These are phyloP conservation scores for Drosophila lini DNA, from an alignment of 1,140 invertebrate genomes.

Conservation along the genomic window DNA sequence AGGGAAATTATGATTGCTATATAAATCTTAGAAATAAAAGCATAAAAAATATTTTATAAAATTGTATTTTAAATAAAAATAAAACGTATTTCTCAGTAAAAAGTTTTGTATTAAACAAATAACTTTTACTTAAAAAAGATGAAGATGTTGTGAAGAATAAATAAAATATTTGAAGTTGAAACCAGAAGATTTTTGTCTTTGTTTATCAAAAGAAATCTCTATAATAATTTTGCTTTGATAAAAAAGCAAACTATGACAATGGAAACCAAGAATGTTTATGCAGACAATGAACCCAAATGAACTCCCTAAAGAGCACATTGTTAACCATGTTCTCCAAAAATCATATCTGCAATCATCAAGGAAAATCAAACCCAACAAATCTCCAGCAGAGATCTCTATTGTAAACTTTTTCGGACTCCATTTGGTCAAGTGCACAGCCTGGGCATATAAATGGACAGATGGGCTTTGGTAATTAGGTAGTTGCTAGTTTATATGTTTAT, in stretches of 20 bases:
- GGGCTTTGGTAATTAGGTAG: conserved; percentile 27
- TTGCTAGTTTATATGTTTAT: conserved; percentile 10
- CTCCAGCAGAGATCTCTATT: conserved; percentile 1
- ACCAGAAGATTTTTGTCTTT: not conserved
- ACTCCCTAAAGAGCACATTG: not conserved
- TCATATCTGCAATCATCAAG: conserved; percentile 8
- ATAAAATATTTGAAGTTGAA: not conserved
- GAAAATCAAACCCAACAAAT: not conserved
- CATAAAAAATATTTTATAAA: too few relatives aligned
- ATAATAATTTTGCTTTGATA: not conserved
- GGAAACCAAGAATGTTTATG: not conserved
- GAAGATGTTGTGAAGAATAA: not conserved
- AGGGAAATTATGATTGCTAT: too few relatives aligned
- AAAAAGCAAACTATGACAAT: not conserved
- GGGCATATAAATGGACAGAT: conserved; percentile 36
- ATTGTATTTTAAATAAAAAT: too few relatives aligned
- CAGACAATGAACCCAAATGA: not conserved
- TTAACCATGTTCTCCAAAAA: not conserved
- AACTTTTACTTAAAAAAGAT: not conserved
- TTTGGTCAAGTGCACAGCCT: conserved; percentile 25
- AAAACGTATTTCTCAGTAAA: too few relatives aligned
- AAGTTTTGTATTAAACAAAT: not conserved
- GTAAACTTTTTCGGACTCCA: not conserved
- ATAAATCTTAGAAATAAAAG: not conserved
- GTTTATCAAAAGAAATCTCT: not conserved